phyloP scores from a whole-genome alignment of 2,888 invertebrate genomes.

The Limnephilus auricula region DNA sequence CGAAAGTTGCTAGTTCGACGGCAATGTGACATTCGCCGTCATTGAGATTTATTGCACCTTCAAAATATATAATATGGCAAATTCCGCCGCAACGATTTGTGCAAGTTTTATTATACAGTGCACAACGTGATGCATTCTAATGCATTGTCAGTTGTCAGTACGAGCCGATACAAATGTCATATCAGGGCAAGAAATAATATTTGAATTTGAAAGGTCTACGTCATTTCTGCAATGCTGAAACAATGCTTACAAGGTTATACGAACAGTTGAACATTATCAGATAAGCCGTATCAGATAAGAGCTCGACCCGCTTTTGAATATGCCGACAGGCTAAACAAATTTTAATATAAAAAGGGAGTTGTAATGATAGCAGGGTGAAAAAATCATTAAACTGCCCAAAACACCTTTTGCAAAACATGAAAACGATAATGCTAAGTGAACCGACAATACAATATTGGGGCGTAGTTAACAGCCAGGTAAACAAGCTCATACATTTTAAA shows the following conservation, averaged over 20 bases:
- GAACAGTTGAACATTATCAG: background rate
- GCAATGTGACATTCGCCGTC: background rate
- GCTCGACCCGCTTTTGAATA: background rate
- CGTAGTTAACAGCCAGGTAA: background rate
- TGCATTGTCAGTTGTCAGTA: background rate
- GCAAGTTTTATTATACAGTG: background rate
- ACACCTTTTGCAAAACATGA: background rate
- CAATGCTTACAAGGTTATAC: background rate
- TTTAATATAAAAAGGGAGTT: background rate
- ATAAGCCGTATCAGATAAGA: background rate
- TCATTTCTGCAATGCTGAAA: background rate
- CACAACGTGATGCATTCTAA: background rate
- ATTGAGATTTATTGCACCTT: background rate
- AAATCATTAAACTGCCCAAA: background rate
- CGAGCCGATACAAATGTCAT: slow-evolving; percentile 13
- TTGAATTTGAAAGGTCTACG: background rate
- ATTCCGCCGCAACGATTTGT: background rate
- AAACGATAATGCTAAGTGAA: background rate
- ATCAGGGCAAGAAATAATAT: background rate
- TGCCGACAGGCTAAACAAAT: background rate
- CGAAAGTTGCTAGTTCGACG: background rate
- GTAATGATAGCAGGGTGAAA: background rate
- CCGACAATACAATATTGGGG: background rate
- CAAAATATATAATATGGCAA: background rate
- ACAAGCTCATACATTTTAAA: background rate